Evolutionary conservation across 2,797 vertebrate genomes (phyloP), one percentile per base, ranked within the genome.

Genomic region (Tamandua tetradactyla): DNA sequence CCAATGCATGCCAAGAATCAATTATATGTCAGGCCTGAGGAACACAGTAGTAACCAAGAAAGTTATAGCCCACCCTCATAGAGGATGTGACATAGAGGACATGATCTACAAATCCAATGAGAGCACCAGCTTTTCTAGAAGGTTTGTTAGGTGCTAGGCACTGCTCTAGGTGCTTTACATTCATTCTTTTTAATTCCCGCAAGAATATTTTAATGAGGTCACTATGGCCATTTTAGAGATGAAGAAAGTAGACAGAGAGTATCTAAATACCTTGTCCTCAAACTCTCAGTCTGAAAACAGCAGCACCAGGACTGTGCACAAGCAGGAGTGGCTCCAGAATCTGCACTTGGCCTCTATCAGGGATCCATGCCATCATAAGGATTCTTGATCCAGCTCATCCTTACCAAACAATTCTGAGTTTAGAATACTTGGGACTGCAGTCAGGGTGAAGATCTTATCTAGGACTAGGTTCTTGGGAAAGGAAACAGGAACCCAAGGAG

Each of bases 41-140:
- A 14, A 37, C 4, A 64, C 0, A 10, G 40, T 10, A 1, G 10
- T 3, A 17, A 62, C 11, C 3, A 14, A 7, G 1, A 5, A 12
- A 13, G 18, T 37, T 42, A 42, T 25, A 62, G 25, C 7, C 15
- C 12, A 8, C 0, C 32, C 37, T 42, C 30, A n/a, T n/a, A n/a
- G n/a, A n/a, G n/a, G n/a, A 0, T 3, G 23, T 74, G 22, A 42
- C 57, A 30, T 49, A 78, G 30, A 12, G 3, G 44, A 30, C 7
- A 3, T 3, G 12, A 13, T 5, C 20, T 11, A 37, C 1, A 4
- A 85, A 20, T 23, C 27, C 3, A 7, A 2, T 22, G 52, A 52
- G 10, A n/a, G 32, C 10, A 42, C 11, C 7, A 2, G 40, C 47
- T 55, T 14, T 83, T 14, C 22, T 2, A 52, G 55, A 69, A 10